phyloP scores from a whole-genome alignment of 1,140 invertebrate genomes.

The Drosophila saltans region DNA sequence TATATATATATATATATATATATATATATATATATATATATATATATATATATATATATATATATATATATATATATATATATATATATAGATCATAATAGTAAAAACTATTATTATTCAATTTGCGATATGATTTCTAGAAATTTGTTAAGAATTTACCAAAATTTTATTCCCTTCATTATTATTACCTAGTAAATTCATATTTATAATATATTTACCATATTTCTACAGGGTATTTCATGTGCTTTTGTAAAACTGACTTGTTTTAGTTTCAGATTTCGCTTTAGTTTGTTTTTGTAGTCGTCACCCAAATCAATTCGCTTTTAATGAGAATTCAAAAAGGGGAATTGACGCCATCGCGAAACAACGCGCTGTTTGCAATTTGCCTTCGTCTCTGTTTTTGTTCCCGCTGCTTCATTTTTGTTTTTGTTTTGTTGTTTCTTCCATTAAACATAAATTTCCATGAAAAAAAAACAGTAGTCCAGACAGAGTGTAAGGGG shows the following conservation, averaged over 20 bases:
- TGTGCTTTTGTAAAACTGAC: neutral
- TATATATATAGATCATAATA: no score
- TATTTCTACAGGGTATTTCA: neutral
- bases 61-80: no score
- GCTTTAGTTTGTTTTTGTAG: neutral
- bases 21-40: no score
- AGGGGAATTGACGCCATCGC: conserved; percentile 28
- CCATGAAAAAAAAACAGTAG: conserved; percentile 38
- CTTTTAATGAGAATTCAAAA: conserved; percentile 61
- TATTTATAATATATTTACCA: no score
- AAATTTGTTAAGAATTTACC: neutral
- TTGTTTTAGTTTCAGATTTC: conserved; percentile 22
- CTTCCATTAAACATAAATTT: conserved; percentile 57
- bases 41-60: no score
- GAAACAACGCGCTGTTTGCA: conserved; percentile 21
- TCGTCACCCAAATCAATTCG: conserved; percentile 46
- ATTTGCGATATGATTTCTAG: no score
- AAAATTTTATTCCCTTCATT: neutral
- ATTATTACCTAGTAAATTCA: no score
- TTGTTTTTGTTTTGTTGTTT: conserved; percentile 1
- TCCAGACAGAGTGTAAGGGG: neutral
- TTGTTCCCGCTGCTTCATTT: conserved; percentile 5
- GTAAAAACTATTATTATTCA: no score
- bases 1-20: no score
- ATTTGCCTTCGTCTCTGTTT: conserved; percentile 20